Base-by-base conservation (phyloP, 2,888 invertebrate genomes). In the Agonopterix subpropinquella region DNA sequence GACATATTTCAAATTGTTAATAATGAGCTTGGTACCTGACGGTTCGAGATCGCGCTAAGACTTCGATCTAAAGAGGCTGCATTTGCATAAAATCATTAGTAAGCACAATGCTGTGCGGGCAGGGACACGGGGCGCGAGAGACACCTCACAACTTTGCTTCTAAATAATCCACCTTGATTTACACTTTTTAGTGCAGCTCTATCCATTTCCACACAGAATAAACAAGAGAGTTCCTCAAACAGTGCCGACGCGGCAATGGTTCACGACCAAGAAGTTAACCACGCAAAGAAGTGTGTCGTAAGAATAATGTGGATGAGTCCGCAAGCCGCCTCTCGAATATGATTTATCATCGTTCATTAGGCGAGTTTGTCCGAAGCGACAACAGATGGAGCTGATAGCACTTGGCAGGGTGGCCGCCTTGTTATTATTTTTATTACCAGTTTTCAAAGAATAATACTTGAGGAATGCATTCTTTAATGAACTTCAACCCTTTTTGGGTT, bases 21-120 rank as follows among this genome's bases (percentile, higher is more conserved):
- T 86, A 86, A 87, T 87, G 86, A 86, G 83, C 83, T 75, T 71
- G 77, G 84, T 87, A 85, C 86, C 87, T 87, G 87, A 87, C 83
- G 83, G 79, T 81, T 81, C 66, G 83, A 86, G 86, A 86, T 87
- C 87, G 86, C 87, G 84, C 84, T 87, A 88, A 86, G 87, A 84
- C 86, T 85, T 82, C 86, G 85, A 87, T 88, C 87, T 87, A 84
- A 87, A 87, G 86, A 86, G 85, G 79, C 74, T 87, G 80, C 88
- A 88, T 88, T 87, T 88, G 88, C 88, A 88, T 88, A 88, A 88
- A 88, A 87, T 88, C 88, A 87, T 88, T 87, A 88, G 88, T 84
- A 86, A 87, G 86, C 88, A 88, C 88, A 88, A 88, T 87, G 87
- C 84, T 78, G 80, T 72, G 73, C 84, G 77, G 77, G 83, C 81